phyloP scores from a whole-genome alignment of 2,797 vertebrate species.

The Anguilla obscura region DNA sequence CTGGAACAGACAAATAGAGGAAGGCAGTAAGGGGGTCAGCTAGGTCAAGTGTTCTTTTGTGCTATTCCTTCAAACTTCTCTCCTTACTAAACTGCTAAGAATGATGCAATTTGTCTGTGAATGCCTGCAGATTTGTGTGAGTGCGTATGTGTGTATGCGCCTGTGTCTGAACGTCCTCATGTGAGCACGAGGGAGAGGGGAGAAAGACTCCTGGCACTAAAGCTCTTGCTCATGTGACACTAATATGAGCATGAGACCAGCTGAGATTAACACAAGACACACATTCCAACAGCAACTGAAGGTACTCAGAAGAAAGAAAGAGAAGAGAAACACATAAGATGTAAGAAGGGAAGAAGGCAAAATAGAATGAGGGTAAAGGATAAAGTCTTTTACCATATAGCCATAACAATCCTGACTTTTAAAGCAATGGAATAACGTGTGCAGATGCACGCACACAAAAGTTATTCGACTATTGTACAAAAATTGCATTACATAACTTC shows the following conservation, averaged over 20 bases:
- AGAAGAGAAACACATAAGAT: background rate
- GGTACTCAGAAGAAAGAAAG: background rate
- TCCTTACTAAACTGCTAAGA: background rate
- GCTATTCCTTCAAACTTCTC: background rate
- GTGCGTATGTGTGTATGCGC: slow-evolving; percentile 16
- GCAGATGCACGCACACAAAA: background rate
- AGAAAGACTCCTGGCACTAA: slow-evolving; percentile 45
- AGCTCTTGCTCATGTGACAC: slow-evolving; percentile 67
- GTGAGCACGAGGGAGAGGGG: slow-evolving; percentile 2
- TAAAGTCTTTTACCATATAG: background rate
- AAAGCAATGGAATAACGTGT: background rate
- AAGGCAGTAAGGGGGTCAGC: background rate
- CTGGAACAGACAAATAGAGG: slow-evolving; percentile 30
- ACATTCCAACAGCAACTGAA: slow-evolving; percentile 41
- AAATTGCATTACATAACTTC: background rate
- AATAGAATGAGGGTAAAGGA: background rate
- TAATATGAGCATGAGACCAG: slow-evolving; percentile 61
- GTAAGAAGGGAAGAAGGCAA: background rate
- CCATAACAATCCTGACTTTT: background rate
- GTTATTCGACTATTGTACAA: background rate
- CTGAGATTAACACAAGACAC: slow-evolving; percentile 61
- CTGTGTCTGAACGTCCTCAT: slow-evolving; percentile 11
- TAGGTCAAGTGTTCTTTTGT: background rate
- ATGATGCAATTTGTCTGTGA: background rate
- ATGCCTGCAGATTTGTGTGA: background rate